These are phyloP conservation scores for Gryllus bimaculatus DNA, from an alignment of 1,140 invertebrate genomes.

Conservation along the genomic window DNA sequence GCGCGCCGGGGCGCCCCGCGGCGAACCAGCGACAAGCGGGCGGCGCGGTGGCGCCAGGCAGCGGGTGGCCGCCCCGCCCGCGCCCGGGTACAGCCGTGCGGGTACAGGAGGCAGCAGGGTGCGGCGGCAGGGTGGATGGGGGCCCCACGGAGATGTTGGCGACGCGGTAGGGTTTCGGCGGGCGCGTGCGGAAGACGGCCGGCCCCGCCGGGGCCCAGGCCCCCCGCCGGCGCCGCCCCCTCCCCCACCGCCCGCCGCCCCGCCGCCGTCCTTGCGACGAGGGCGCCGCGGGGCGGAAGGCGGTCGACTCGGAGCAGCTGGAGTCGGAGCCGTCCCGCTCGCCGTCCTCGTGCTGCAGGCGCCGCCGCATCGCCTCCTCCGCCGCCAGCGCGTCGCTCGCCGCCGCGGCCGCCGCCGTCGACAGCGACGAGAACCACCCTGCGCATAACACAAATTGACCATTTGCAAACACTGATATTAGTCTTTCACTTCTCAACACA, in stretches of 20 bases:
- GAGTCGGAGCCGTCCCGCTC: slow-evolving; percentile 27
- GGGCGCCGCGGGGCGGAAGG: slow-evolving; percentile 19
- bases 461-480: neutral
- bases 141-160: slow-evolving; percentile 81
- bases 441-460: slow-evolving; percentile 24
- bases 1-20: slow-evolving; percentile 42
- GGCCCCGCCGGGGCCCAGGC: slow-evolving; percentile 8
- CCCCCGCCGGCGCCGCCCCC: too few species aligned
- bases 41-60: slow-evolving; percentile 55
- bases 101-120: slow-evolving; percentile 74
- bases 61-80: slow-evolving; percentile 40
- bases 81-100: slow-evolving; percentile 58
- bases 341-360: slow-evolving; percentile 27
- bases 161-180: slow-evolving; percentile 57
- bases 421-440: slow-evolving; percentile 26
- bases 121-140: slow-evolving; percentile 71
- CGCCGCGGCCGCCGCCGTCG: slow-evolving; percentile 37
- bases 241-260: slow-evolving; percentile 23
- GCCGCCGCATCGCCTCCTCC: slow-evolving; percentile 25
- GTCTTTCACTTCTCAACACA: too few species aligned
- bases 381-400: slow-evolving; percentile 39
- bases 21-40: slow-evolving; percentile 33
- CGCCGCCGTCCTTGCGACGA: slow-evolving; percentile 26
- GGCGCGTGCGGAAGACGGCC: slow-evolving; percentile 31
- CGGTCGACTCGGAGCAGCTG: slow-evolving; percentile 31